phyloP scores from a whole-genome alignment of 2,888 invertebrate species.

The Clostera curtula region DNA sequence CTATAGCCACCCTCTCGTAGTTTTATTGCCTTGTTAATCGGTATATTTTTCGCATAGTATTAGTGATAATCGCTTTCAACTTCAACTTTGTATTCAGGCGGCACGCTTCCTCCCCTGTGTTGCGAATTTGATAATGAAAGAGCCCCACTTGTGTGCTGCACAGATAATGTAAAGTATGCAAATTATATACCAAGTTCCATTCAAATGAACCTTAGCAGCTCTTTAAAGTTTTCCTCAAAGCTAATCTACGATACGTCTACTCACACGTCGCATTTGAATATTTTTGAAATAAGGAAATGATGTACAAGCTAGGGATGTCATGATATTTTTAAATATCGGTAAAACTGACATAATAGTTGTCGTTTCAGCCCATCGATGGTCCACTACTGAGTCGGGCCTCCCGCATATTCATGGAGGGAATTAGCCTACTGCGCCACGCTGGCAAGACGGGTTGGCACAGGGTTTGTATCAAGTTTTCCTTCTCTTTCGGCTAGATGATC shows the following conservation, averaged over 20 bases:
- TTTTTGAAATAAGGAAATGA: constrained; percentile 50
- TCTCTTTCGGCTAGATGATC: no score
- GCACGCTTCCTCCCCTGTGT: constrained; percentile 47
- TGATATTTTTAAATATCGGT: no score
- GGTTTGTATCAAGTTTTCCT: no score
- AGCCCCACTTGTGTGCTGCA: constrained; percentile 70
- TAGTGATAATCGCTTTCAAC: constrained; percentile 62
- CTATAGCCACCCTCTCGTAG: constrained; percentile 18
- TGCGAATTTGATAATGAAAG: constrained; percentile 72
- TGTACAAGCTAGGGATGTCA: no score
- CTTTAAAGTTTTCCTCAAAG: constrained; percentile 63
- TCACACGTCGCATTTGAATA: constrained; percentile 39
- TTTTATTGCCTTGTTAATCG: constrained; percentile 52
- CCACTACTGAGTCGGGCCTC: no score
- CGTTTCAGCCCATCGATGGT: no score
- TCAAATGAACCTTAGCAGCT: constrained; percentile 69
- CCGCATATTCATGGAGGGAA: no score
- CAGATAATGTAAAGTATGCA: constrained; percentile 75
- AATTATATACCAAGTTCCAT: constrained; percentile 68
- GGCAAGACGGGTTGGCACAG: no score
- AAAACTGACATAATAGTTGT: no score
- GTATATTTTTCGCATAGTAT: constrained; percentile 55
- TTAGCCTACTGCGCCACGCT: no score
- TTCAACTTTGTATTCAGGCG: constrained; percentile 62
- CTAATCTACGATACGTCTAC: constrained; percentile 42